Base-by-base conservation (phyloP, 2,113 vertebrate genomes). In the Ceratotherium simum region DNA sequence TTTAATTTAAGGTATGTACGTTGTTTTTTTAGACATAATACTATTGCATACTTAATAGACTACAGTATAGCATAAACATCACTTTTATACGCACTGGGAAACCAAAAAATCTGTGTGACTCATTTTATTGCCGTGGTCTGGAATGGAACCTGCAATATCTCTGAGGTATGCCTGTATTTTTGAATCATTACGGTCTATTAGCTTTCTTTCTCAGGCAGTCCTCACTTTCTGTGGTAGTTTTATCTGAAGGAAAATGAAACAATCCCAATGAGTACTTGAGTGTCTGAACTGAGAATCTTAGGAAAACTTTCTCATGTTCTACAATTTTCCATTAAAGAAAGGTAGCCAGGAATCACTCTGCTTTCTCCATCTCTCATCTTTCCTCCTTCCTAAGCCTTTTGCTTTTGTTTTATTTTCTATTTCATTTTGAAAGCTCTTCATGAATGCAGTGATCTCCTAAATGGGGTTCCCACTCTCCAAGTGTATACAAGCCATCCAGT, bases 181-280 rank as follows among this genome's bases (percentile, higher is more conserved):
- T 80, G 11, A 85, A 9, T 88, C 36, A n/a, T 80, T 80, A 83
- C 79, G 31, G 1, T 78, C 9, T 70, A 64, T 23, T 27, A 27
- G 7, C 48, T 96, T 88, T 31, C n/a, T 88, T 79, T 79, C 10
- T 78, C 33, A 72, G 25, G 8, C 33, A 90, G 20, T n/a, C 5
- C 3, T 92, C 25, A 78, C 75, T 62, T 82, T 72, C 69, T 31
- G 16, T 69, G 62, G 42, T 23, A 60, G 5, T 46, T 85, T 72
- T 87, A 84, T 85, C 78, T 29, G 10, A 89, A 88, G 51, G 8
- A 81, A 94, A 95, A 95, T 70, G 25, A 94, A 96, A 91, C 5
- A 25, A 39, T 84, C 36, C 25, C 33, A 51, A 42, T 25, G 31
- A 82, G 29, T 86, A 65, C 54, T 65, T 54, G 36, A 85, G 31